Conservation (phyloP, 1,140 invertebrate species). For the Riptortus pedestris region DNA sequence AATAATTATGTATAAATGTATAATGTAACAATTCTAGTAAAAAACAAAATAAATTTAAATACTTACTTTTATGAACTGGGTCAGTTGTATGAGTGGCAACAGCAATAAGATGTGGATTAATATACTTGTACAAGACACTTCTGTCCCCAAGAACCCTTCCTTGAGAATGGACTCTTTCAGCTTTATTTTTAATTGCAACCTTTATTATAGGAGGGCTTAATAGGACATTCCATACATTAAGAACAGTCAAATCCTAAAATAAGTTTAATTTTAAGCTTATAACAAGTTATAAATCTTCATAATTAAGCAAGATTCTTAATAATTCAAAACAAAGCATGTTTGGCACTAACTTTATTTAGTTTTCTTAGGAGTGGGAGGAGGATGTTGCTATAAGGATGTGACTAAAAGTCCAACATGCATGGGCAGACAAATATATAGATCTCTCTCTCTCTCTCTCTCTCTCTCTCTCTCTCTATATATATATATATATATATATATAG, state of each 20-base stretch:
- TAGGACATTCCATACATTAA: slow-evolving; percentile 15
- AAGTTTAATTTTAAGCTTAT: too few relatives aligned
- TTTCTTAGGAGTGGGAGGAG: too few relatives aligned
- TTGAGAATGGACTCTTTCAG: slow-evolving; percentile 89
- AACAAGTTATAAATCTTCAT: too few relatives aligned
- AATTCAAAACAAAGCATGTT: not conserved
- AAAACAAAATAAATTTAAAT: not conserved
- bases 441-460: too few relatives aligned
- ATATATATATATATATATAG: too few relatives aligned
- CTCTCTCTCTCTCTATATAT: too few relatives aligned
- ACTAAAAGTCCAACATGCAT: too few relatives aligned
- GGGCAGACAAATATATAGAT: too few relatives aligned
- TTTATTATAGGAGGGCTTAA: slow-evolving; percentile 41
- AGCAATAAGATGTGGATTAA: slow-evolving; percentile 92
- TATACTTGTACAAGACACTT: slow-evolving; percentile 95
- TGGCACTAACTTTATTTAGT: too few relatives aligned
- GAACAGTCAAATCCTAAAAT: slow-evolving; percentile 1
- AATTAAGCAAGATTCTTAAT: too few relatives aligned
- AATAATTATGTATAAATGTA: not conserved
- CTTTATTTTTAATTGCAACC: slow-evolving; percentile 55
- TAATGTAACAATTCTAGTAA: not conserved
- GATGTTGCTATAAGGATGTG: too few relatives aligned
- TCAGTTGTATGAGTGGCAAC: slow-evolving; percentile 71
- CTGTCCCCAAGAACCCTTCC: slow-evolving; percentile 89
- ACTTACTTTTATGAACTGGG: slow-evolving; percentile 59